Conservation (phyloP, 2,888 invertebrate species). For the Anorthoa munda region DNA sequence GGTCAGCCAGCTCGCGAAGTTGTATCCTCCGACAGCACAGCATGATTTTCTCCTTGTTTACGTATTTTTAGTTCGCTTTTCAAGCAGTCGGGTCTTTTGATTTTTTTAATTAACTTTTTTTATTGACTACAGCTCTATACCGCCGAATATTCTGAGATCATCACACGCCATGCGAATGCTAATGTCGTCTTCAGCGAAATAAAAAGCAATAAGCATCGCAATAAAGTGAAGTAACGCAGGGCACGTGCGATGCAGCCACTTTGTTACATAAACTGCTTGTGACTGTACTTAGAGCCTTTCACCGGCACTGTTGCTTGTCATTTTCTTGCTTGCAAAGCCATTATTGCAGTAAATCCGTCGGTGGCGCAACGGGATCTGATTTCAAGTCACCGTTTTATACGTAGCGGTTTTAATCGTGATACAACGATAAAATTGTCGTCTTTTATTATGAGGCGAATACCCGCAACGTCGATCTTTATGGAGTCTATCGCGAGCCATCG, state of each 20-base stretch:
- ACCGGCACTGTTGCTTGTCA: slow-evolving; percentile 79
- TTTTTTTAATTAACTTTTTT: no score
- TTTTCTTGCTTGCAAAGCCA: slow-evolving; percentile 79
- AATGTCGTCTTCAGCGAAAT: slow-evolving; percentile 65
- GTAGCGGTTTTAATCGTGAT: slow-evolving; percentile 61
- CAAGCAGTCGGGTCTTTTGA: no score
- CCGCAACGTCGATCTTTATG: slow-evolving; percentile 47
- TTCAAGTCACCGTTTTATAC: slow-evolving; percentile 65
- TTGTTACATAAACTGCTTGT: slow-evolving; percentile 81
- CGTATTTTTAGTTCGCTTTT: no score
- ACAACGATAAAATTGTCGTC: slow-evolving; percentile 53
- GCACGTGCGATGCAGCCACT: slow-evolving; percentile 74
- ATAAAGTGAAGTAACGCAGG: slow-evolving; percentile 66
- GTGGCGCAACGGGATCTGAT: slow-evolving; percentile 74
- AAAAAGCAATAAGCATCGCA: slow-evolving; percentile 67
- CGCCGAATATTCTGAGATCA: slow-evolving; percentile 71
- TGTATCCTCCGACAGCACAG: no score
- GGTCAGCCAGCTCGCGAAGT: no score
- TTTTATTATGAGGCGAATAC: slow-evolving; percentile 47
- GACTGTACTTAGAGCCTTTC: slow-evolving; percentile 79
- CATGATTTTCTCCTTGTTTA: no score
- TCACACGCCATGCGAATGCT: slow-evolving; percentile 68
- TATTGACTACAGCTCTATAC: slow-evolving; percentile 49
- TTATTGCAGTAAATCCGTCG: slow-evolving; percentile 77
- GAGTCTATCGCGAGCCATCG: slow-evolving; percentile 29